Evolutionary conservation across 2,113 vertebrate genomes (phyloP), one percentile per base, ranked within the genome.

Genomic region (Osmerus eperlanus): DNA sequence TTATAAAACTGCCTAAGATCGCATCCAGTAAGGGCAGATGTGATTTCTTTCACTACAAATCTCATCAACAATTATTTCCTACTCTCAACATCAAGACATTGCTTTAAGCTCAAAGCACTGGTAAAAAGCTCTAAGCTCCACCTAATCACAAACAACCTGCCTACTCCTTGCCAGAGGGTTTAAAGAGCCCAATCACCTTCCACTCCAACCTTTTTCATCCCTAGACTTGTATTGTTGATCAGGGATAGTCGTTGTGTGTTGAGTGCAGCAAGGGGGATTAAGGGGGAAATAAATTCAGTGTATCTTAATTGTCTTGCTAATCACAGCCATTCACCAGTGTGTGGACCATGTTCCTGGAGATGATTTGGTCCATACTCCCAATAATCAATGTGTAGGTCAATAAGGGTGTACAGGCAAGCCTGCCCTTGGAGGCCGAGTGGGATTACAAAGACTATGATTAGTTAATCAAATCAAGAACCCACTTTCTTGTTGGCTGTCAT

Each of bases 371-470:
- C 71, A 65, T 75, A 72, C 74, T 73, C 73, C 76, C 75, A 73
- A 83, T 85, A 86, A 90, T 90, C 89, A 18, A 88, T 79, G 74
- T 73, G 79, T 84, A 72, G 85, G 83, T 83, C 89, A 88, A 89
- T 90, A 88, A 90, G 85, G 83, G 84, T 77, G 68, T 61, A 74
- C 75, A 79, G 79, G 72, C 81, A 69, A 59, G 68, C 73, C 82
- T 87, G 87, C 69, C 85, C 85, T 89, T 88, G 82, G 88, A 82
- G 82, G 76, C 87, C 67, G 81, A 88, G 88, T 82, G 83, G 85
- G 85, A 88, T 86, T 89, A 90, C 87, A 91, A 93, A 91, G 88
- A 90, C 89, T 91, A 85, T 91, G 89, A 93, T 92, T 92, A 93
- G 85, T 87, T 91, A 91, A 93, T 93, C 90, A 91, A 89, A 91